Percentiles rank a stretch among this genome's conserved stretches.
phyloP scores from a whole-genome alignment of 1,140 invertebrate genomes.

The Drosophila subobscura region DNA sequence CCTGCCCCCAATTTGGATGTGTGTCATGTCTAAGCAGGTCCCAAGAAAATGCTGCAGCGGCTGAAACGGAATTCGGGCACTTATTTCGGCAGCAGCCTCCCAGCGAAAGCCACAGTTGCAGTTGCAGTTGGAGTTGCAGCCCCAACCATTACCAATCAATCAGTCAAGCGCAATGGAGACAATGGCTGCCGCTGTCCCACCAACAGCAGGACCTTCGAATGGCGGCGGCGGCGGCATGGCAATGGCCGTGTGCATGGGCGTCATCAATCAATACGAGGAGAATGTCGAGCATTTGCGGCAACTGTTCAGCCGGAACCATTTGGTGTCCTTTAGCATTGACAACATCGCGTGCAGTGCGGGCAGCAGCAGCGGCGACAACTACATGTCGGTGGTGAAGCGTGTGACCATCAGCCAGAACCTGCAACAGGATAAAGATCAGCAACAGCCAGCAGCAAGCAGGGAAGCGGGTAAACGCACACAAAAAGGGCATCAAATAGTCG shows the following conservation, averaged over 20 bases:
- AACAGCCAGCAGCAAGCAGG: neutral
- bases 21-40: conserved; percentile 50
- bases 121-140: neutral
- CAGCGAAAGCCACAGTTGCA: neutral
- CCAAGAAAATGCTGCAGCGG: conserved; percentile 65
- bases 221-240: conserved; percentile 12
- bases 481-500: conserved; percentile 7
- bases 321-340: conserved; percentile 69
- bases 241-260: conserved; percentile 30
- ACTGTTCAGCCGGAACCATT: conserved; percentile 57
- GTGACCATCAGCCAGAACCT: conserved; percentile 63
- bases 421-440: conserved; percentile 12
- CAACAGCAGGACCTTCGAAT: conserved; percentile 50
- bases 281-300: conserved; percentile 70
- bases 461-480: conserved; percentile 47
- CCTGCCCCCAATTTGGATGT: conserved; percentile 51
- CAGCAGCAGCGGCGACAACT: conserved; percentile 82
- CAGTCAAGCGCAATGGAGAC: conserved; percentile 56
- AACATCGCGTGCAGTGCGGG: conserved; percentile 71
- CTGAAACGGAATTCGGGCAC: conserved; percentile 48
- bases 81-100: conserved; percentile 32
- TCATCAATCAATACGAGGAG: conserved; percentile 64
- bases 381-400: conserved; percentile 83
- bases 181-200: conserved; percentile 22
- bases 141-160: conserved; percentile 19